These are phyloP conservation scores for Brachypalpus laphriformis DNA, from an alignment of 2,888 invertebrate genomes.

Conservation along the genomic window DNA sequence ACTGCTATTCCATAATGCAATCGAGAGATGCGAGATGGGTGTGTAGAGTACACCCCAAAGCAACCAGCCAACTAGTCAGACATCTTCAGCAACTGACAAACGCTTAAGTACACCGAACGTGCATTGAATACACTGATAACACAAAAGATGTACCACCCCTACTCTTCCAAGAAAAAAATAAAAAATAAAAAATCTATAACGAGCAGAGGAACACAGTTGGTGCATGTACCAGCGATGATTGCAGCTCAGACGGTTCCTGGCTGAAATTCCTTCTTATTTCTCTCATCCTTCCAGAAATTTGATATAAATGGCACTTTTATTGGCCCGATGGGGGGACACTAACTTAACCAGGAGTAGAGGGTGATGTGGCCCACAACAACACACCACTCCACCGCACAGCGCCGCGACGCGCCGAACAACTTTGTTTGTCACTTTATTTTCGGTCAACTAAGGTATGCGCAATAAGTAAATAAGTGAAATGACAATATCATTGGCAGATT, in stretches of 20 bases:
- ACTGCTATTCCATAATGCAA: constrained; percentile 62
- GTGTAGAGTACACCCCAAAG: not conserved
- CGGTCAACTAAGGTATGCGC: constrained; percentile 68
- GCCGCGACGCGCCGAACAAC: constrained; percentile 9
- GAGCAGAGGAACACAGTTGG: constrained; percentile 62
- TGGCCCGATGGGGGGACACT: constrained; percentile 4
- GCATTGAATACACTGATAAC: constrained; percentile 71
- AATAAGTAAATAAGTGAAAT: constrained; percentile 73
- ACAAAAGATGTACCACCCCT: constrained; percentile 30
- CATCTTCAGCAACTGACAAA: constrained; percentile 66
- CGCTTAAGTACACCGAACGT: constrained; percentile 71
- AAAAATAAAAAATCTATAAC: constrained; percentile 26
- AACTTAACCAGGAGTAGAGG: constrained; percentile 1
- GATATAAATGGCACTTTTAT: constrained; percentile 71
- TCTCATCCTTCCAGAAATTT: constrained; percentile 37
- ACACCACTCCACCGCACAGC: not conserved
- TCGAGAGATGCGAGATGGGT: constrained; percentile 3
- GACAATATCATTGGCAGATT: constrained; percentile 74
- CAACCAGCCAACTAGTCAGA: constrained; percentile 52
- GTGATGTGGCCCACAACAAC: not conserved
- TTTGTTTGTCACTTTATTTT: constrained; percentile 70
- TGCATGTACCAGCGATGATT: constrained; percentile 60
- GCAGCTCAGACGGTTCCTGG: constrained; percentile 57
- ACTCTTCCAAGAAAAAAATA: not conserved
- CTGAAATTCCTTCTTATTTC: constrained; percentile 20